A percentile compares a stretch with the other conserved stretches of the same genome.
These are phyloP conservation scores for Odontocolon sp. DNA, from an alignment of 2,888 invertebrate genomes.

Conservation along the genomic window DNA sequence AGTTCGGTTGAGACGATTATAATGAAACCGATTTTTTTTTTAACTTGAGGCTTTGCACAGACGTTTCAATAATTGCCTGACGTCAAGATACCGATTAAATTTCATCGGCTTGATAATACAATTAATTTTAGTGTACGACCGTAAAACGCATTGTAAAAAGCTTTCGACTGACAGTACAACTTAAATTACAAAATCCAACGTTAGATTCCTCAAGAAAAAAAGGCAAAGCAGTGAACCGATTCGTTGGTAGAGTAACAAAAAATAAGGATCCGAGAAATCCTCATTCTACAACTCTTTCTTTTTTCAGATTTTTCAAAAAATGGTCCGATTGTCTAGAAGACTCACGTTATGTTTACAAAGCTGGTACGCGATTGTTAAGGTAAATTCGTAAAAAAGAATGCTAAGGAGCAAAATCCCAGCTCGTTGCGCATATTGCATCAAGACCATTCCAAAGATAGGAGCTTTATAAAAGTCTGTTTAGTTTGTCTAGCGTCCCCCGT, in stretches of 20 bases:
- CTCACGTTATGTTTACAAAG: constrained; percentile 66
- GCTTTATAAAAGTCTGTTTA: constrained; percentile 55
- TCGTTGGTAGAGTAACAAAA: constrained; percentile 20
- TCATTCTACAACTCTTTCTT: constrained; percentile 52
- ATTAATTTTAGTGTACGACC: constrained; percentile 2
- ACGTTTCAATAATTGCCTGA: constrained; percentile 25
- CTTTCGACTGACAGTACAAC: background rate
- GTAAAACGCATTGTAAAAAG: background rate
- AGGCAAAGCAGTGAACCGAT: background rate
- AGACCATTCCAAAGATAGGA: constrained; percentile 47
- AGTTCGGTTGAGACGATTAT: constrained; percentile 53
- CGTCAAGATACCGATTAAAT: constrained; percentile 11
- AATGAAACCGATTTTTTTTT: constrained; percentile 13
- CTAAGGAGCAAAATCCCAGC: constrained; percentile 17
- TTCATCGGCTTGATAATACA: constrained; percentile 11
- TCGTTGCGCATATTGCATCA: constrained; percentile 50
- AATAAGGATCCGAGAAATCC: background rate
- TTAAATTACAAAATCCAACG: background rate
- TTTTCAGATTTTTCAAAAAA: constrained; percentile 65
- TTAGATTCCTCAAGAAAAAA: constrained; percentile 5
- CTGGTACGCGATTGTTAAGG: constrained; percentile 65
- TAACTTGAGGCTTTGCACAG: constrained; percentile 17
- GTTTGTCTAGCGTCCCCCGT: constrained; percentile 43
- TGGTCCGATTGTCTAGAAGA: constrained; percentile 65
- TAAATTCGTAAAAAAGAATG: constrained; percentile 56